Base-by-base conservation (phyloP, 1,140 invertebrate species). In the Lutraria rhynchaena region DNA sequence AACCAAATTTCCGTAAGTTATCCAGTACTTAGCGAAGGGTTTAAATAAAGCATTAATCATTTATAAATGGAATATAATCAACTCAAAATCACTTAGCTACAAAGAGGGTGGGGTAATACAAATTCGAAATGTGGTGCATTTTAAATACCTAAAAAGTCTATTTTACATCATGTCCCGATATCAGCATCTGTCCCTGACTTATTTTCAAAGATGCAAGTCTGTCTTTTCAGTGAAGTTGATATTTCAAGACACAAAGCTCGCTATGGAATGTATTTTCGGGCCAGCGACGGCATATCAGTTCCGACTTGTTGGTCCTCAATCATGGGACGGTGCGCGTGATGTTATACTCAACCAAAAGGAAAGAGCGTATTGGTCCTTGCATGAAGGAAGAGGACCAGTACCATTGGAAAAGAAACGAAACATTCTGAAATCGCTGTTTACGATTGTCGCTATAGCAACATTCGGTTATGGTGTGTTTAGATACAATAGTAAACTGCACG, bases 221-320 rank as follows among this genome's bases (percentile, higher is more conserved):
- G 22, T 58, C 9, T 46, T 58, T 49, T 44, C 53, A 85, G 83
- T 29, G 19, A 60, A 65, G 27, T 53, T 91, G 31, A 78, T 91
- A 0, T 74, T 88, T 24, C 81, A 35, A 22, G 92, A 93, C 81
- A 92, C 91, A 7, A 60, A 33, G 15, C 84, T 93, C 22, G 92
- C 89, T 1, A 76, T 87, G 37, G 83, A 83, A 13, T 85, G 88
- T 13, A 78, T 92, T 7, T 88, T 92, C 80, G 93, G 92, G 9
- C 90, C 93, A 0, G 92, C 89, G 81, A 65, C 31, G 19, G 24
- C 61, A 5, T 65, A 65, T 27, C 61, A 65, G 22, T 65, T 11
- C 33, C 33, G 61, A 22, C 41, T 65, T 13, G 17, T 65, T 7
- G 61, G 61, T 46, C 61, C 61, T 13, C 17, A 37, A 5, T 2